A percentile compares a stretch with the other conserved stretches of the same genome.
Conservation (phyloP, 2,888 invertebrate genomes). For the Fissipunctia ypsillon region DNA sequence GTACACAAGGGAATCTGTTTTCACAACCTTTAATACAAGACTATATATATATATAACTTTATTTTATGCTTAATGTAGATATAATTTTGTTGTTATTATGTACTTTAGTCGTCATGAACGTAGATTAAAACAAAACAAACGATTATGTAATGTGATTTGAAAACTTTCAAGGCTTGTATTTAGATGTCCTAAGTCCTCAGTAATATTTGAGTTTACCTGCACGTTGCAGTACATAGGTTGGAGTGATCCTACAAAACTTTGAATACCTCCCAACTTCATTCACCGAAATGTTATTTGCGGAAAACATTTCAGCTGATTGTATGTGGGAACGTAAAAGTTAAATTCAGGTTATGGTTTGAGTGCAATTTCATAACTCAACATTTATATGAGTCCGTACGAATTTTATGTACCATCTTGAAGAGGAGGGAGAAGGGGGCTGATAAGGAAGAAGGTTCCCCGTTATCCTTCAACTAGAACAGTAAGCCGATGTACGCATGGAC, state of each 20-base stretch:
- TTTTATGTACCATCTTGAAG: constrained; percentile 50
- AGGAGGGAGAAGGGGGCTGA: not conserved
- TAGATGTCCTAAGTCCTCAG: constrained; percentile 1
- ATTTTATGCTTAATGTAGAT: not conserved
- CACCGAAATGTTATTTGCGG: constrained; percentile 34
- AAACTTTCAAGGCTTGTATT: constrained; percentile 21
- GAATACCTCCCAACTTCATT: constrained; percentile 17
- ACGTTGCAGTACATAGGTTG: constrained; percentile 1
- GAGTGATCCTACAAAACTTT: constrained; percentile 36
- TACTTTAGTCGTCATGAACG: not conserved
- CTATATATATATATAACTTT: not conserved
- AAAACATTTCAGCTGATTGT: constrained; percentile 48
- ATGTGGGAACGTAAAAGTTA: constrained; percentile 43
- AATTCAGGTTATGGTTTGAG: constrained; percentile 35
- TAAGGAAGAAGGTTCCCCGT: not conserved
- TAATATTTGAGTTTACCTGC: constrained; percentile 13
- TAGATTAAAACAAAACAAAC: not conserved
- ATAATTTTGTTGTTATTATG: constrained; percentile 2
- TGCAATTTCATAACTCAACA: constrained; percentile 49
- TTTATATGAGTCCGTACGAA: constrained; percentile 25
- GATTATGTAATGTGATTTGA: constrained; percentile 7
- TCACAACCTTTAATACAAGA: constrained; percentile 13
- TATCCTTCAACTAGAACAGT: constrained; percentile 26
- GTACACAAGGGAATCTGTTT: constrained; percentile 10
- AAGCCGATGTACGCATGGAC: too few relatives aligned